These are phyloP conservation scores for Lamellibrachia columna DNA, from an alignment of 2,888 invertebrate genomes.

Conservation along the genomic window DNA sequence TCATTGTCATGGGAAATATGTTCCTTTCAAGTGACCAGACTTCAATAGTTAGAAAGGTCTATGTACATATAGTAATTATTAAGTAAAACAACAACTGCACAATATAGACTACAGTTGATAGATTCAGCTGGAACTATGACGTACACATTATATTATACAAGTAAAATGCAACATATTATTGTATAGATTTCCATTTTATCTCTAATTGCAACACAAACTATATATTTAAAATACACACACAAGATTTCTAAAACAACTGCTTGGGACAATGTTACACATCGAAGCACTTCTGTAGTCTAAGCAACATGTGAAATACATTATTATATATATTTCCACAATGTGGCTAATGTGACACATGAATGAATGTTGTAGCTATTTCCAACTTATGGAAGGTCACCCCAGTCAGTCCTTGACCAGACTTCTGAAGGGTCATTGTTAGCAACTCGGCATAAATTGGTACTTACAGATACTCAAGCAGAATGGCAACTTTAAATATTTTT, in stretches of 20 bases:
- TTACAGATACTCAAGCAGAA: neutral
- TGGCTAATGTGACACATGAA: neutral
- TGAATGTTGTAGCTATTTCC: neutral
- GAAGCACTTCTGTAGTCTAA: neutral
- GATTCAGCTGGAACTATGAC: neutral
- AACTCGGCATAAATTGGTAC: neutral
- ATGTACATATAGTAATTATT: neutral
- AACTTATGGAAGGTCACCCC: neutral
- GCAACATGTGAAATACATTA: neutral
- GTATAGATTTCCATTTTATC: neutral
- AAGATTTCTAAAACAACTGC: neutral
- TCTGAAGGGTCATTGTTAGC: neutral
- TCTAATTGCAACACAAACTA: neutral
- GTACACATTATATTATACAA: neutral
- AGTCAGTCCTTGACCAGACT: neutral
- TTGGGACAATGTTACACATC: neutral
- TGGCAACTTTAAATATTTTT: neutral
- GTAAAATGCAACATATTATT: neutral
- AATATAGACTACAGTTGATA: neutral
- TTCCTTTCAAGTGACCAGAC: neutral
- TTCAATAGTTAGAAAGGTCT: neutral
- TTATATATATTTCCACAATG: neutral
- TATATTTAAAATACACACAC: neutral
- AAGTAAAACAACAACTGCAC: neutral
- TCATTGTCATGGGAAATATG: neutral